Conservation (phyloP, 2,888 invertebrate species). For the Micoletzkya japonica region DNA sequence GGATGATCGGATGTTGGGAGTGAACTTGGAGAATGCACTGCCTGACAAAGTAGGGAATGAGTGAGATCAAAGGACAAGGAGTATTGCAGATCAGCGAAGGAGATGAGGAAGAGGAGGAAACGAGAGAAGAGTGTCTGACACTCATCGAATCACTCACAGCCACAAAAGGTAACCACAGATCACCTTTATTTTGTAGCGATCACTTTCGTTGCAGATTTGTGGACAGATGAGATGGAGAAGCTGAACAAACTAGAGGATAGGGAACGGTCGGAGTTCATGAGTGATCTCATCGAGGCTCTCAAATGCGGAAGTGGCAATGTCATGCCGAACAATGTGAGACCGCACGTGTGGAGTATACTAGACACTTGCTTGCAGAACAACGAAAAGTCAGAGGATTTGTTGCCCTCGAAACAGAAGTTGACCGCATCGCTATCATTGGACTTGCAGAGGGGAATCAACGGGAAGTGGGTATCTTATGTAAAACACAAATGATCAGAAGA, state of each 20-base stretch:
- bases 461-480: conserved; percentile 1
- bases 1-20: not conserved
- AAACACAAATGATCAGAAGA: not conserved
- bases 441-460: not conserved
- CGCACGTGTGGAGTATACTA: not conserved
- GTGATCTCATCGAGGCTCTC: conserved; percentile 33
- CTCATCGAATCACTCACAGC: conserved; percentile 6
- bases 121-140: not conserved
- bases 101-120: conserved; percentile 21
- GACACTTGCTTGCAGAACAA: not conserved
- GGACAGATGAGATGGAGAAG: not conserved
- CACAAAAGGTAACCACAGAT: conserved; percentile 5
- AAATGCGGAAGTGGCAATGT: conserved; percentile 7
- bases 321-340: not conserved
- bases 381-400: too few species aligned
- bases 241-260: conserved; percentile 40
- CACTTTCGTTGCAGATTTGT: not conserved
- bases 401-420: too few species aligned
- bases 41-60: not conserved
- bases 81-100: conserved; percentile 17
- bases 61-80: not conserved
- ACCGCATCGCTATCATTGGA: conserved; percentile 11
- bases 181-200: not conserved
- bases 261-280: conserved; percentile 44
- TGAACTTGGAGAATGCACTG: not conserved